These are phyloP conservation scores for Brachymystax lenok DNA, from an alignment of 2,797 vertebrate species.

Conservation along the genomic window DNA sequence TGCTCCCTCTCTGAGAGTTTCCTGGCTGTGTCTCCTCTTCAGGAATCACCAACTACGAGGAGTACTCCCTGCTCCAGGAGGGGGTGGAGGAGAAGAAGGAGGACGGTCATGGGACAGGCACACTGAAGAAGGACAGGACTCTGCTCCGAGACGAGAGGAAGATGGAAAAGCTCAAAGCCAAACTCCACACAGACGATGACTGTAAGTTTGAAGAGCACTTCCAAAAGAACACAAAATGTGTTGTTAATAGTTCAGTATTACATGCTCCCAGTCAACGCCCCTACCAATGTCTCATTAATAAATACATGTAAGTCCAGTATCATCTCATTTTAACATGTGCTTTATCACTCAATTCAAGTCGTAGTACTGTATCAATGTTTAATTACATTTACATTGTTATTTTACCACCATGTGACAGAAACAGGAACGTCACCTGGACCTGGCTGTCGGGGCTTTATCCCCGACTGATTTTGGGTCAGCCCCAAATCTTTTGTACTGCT, in stretches of 20 bases:
- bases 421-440: too few relatives aligned
- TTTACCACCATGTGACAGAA: constrained; percentile 22
- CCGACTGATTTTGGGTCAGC: too few relatives aligned
- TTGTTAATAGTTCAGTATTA: constrained; percentile 11
- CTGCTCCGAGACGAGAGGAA: constrained; percentile 93
- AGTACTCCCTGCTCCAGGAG: constrained; percentile 98
- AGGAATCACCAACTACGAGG: constrained; percentile 99
- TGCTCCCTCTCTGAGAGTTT: constrained; percentile 10
- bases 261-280: background rate
- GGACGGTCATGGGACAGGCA: constrained; percentile 84
- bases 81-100: constrained; percentile 92
- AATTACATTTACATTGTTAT: constrained; percentile 36
- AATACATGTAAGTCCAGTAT: background rate
- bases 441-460: too few relatives aligned
- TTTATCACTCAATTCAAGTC: constrained; percentile 39
- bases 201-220: constrained; percentile 75
- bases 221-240: background rate
- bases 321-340: constrained; percentile 25
- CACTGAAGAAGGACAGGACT: constrained; percentile 92
- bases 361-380: constrained; percentile 38
- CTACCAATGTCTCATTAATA: background rate
- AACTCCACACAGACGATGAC: constrained; percentile 97
- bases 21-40: constrained; percentile 44
- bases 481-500: too few relatives aligned
- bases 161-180: constrained; percentile 99